Evolutionary conservation across 2,888 invertebrate genomes (phyloP), one percentile per base, ranked within the genome.

Genomic region (Hypomecis punctinalis): DNA sequence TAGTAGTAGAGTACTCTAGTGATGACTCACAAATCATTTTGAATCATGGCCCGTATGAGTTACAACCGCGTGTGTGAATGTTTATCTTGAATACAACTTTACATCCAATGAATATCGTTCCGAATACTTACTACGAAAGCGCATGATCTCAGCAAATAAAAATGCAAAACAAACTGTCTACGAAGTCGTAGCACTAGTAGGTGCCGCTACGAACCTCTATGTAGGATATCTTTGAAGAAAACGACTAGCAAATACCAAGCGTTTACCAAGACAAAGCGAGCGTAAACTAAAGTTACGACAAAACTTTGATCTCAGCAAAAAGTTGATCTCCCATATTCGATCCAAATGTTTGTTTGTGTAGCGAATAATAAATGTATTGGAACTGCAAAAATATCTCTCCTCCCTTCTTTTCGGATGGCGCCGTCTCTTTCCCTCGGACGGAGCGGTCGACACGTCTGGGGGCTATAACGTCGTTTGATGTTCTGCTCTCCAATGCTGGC

Each of bases 401-500:
- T 84, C 88, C 78, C 84, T 74, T 78, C 85, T 83, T 76, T 64
- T 71, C 80, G 69, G 77, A 75, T 86, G 79, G 74, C 73, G 79
- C 82, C 74, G 76, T 90, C 91, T 83, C 84, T 82, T 71, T 89
- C 85, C 66, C 72, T 69, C 80, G 78, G 82, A 73, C 80, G 70
- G 81, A 79, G 82, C 86, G 82, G 83, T 71, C 88, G 83, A 89
- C 91, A 92, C 93, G 92, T 91, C 92, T 91, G 89, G 88, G 88
- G 90, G 88, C 87, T 84, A 91, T 91, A 92, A 92, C 91, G 80
- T 71, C 86, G 90, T 93, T 93, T 93, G 93, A 93, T 93, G 93
- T 84, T 93, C 93, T 91, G 89, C 91, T 91, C 93, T 92, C 93
- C 93, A 93, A 93, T 93, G 87, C 93, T 90, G 86, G 90, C 80